Evolutionary conservation across 1,140 invertebrate genomes (phyloP).

Genomic region (Sitodiplosis mosellana): DNA sequence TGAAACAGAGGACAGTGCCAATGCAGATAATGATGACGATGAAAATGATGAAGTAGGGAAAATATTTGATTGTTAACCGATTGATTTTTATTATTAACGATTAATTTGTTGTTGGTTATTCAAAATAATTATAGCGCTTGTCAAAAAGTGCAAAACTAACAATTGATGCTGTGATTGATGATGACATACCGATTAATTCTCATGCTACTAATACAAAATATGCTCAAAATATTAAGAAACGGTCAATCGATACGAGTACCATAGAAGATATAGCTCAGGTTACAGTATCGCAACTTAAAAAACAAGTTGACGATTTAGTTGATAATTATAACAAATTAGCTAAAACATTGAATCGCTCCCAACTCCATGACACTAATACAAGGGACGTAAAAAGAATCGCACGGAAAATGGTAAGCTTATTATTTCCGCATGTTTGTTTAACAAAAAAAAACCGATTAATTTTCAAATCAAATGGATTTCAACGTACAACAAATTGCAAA

Average conservation of each 20-base stretch:
- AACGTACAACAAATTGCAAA: background rate
- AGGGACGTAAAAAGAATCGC: too few relatives aligned
- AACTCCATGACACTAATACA: background rate
- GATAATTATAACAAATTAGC: slow-evolving; percentile 1
- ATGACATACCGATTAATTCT: too few relatives aligned
- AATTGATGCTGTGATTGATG: too few relatives aligned
- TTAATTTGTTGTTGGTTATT: too few relatives aligned
- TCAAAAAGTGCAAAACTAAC: too few relatives aligned
- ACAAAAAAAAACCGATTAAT: too few relatives aligned
- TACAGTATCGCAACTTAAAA: background rate
- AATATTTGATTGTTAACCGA: slow-evolving; percentile 18
- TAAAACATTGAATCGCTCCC: background rate
- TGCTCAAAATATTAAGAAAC: too few relatives aligned
- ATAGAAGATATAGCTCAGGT: slow-evolving; percentile 8
- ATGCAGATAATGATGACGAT: slow-evolving; percentile 19
- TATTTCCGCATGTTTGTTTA: too few relatives aligned
- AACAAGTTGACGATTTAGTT: background rate
- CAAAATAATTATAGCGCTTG: too few relatives aligned
- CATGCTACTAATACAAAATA: too few relatives aligned
- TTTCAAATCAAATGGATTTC: background rate
- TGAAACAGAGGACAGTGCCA: slow-evolving; percentile 21
- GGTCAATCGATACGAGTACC: too few relatives aligned
- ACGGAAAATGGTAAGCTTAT: background rate
- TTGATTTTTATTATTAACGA: too few relatives aligned
- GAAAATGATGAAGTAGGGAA: slow-evolving; percentile 15